These are phyloP conservation scores for Temnothorax longispinosus DNA, from an alignment of 1,140 invertebrate genomes.

Conservation along the genomic window DNA sequence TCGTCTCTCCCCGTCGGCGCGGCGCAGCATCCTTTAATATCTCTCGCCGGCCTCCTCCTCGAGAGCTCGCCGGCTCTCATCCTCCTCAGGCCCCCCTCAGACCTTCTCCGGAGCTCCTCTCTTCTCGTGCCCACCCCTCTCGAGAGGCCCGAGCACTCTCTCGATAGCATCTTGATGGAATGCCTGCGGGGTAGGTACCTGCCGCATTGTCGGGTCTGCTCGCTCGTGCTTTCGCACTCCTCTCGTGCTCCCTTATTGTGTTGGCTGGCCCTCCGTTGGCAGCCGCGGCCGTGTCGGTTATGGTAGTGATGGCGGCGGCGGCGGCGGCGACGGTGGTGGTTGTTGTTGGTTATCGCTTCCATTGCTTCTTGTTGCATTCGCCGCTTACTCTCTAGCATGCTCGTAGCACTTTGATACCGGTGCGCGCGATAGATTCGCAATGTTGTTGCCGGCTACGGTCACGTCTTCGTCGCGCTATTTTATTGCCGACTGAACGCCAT, in stretches of 20 bases:
- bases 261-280: conserved; percentile 55
- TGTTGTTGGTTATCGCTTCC: conserved; percentile 52
- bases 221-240: conserved; percentile 73
- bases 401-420: conserved; percentile 26
- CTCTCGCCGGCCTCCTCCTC: conserved; percentile 76
- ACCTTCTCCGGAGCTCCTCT: conserved; percentile 11
- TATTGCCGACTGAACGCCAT: neutral
- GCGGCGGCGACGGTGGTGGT: neutral
- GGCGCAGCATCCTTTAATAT: conserved; percentile 83
- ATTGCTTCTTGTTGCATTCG: conserved; percentile 63
- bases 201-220: conserved; percentile 80
- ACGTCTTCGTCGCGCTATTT: conserved; percentile 45
- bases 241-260: conserved; percentile 63
- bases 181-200: conserved; percentile 82
- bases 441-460: conserved; percentile 53
- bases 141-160: conserved; percentile 65
- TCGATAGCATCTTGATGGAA: conserved; percentile 85
- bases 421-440: conserved; percentile 41
- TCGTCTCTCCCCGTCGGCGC: conserved; percentile 56
- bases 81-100: conserved; percentile 13
- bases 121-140: conserved; percentile 56
- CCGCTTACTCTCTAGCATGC: conserved; percentile 33
- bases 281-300: conserved; percentile 44
- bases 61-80: conserved; percentile 52
- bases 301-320: conserved; percentile 37